Percentiles rank a stretch among this genome's conserved stretches.
phyloP scores from a whole-genome alignment of 2,888 invertebrate genomes.

The Nemoura dubitans region DNA sequence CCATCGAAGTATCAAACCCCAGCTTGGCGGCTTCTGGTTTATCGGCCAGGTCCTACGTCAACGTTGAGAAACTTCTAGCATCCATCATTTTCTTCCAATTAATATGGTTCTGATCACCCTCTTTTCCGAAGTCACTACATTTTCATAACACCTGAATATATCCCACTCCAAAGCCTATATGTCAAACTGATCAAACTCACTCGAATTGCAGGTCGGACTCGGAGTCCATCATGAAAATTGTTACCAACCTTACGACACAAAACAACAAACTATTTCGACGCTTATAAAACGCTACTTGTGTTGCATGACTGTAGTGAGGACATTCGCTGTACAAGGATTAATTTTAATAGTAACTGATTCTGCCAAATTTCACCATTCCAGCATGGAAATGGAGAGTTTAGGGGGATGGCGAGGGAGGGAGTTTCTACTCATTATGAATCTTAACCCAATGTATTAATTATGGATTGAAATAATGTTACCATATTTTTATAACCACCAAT shows the following conservation, averaged over 20 bases:
- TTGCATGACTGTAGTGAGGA: neutral
- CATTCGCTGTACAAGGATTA: no score
- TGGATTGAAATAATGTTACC: no score
- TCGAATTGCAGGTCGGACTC: neutral
- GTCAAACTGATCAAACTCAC: neutral
- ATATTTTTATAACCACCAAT: no score
- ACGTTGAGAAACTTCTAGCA: neutral
- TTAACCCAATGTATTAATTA: no score
- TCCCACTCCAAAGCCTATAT: neutral
- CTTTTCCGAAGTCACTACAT: neutral
- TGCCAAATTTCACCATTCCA: no score
- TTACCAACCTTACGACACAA: neutral
- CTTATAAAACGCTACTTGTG: neutral
- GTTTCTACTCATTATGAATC: no score
- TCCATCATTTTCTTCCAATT: neutral
- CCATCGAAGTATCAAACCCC: constrained; percentile 55
- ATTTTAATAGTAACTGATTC: no score
- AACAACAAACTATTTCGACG: neutral
- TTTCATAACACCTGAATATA: neutral
- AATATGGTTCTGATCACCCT: neutral
- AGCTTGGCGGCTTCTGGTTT: constrained; percentile 41
- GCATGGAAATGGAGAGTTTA: no score
- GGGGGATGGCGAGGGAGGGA: no score
- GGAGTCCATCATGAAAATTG: neutral
- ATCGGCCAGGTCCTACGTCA: neutral